Evolutionary conservation across 2,888 invertebrate genomes (phyloP).

Genomic region (Zeuzera pyrina): DNA sequence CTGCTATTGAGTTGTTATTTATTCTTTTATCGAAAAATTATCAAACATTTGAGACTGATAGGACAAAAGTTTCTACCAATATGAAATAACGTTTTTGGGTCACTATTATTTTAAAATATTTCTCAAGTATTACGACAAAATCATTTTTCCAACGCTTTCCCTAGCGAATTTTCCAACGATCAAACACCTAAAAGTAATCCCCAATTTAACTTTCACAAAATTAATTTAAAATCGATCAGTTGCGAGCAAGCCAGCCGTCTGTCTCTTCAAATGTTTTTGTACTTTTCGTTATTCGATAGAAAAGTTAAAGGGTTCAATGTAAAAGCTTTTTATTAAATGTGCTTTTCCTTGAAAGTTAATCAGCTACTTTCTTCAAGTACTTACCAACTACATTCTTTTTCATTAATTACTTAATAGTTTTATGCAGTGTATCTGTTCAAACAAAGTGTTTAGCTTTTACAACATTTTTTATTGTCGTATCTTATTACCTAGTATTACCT

Average conservation of each 20-base stretch:
- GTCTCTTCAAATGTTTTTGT: constrained; percentile 29
- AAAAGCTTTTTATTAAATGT: constrained; percentile 30
- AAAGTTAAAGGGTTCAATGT: constrained; percentile 51
- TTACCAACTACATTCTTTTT: not conserved
- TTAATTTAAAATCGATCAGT: constrained; percentile 64
- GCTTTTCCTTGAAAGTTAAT: constrained; percentile 30
- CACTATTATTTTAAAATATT: no score
- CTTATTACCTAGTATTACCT: no score
- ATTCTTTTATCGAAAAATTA: no score
- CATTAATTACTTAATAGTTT: no score
- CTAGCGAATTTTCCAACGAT: no score
- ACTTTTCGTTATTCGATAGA: constrained; percentile 39
- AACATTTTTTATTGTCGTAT: not conserved
- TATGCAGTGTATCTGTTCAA: not conserved
- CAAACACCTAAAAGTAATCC: constrained; percentile 47
- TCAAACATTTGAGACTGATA: no score
- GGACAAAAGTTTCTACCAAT: no score
- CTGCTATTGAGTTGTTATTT: no score
- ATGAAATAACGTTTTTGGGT: no score
- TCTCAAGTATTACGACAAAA: no score
- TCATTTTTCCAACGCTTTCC: no score
- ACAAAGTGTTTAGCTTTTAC: not conserved
- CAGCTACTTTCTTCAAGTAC: not conserved
- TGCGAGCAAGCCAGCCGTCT: constrained; percentile 46
- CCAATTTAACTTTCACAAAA: constrained; percentile 69